A percentile compares a stretch with the other conserved stretches of the same genome.
Evolutionary conservation across 2,113 vertebrate genomes (phyloP).

Genomic region (Riparia riparia): DNA sequence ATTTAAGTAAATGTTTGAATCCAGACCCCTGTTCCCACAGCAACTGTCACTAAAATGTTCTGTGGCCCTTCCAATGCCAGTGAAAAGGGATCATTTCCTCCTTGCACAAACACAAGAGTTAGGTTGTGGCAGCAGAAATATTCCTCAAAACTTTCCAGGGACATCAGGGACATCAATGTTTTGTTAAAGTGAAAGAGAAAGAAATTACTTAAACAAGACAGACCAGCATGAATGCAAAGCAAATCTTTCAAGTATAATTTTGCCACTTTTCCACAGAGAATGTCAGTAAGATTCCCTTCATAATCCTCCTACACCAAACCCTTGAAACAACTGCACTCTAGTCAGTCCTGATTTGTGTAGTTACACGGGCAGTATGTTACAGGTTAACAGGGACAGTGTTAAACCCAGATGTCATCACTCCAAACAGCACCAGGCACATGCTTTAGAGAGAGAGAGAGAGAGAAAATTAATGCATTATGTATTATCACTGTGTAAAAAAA

Average conservation of each 20-base stretch:
- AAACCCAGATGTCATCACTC: not conserved
- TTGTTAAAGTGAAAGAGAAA: not conserved
- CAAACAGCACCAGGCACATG: not conserved
- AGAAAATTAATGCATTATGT: not conserved
- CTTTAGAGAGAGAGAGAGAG: not conserved
- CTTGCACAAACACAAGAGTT: not conserved
- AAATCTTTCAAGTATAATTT: not conserved
- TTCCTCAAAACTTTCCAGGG: not conserved
- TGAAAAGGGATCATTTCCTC: not conserved
- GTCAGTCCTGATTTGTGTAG: not conserved
- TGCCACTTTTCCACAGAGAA: not conserved
- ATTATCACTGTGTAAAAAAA: not conserved
- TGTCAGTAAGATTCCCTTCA: not conserved
- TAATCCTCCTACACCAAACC: not conserved
- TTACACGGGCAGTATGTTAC: fast-evolving
- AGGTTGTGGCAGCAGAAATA: not conserved
- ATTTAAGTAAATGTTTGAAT: not conserved
- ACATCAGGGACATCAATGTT: not conserved
- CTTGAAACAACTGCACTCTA: not conserved
- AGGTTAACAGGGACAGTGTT: not conserved
- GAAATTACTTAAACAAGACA: not conserved
- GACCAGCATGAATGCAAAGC: not conserved
- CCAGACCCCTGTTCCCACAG: not conserved
- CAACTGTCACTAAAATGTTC: not conserved
- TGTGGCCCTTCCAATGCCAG: not conserved